phyloP scores from a whole-genome alignment of 2,113 vertebrate genomes.

The Macrotus californicus region DNA sequence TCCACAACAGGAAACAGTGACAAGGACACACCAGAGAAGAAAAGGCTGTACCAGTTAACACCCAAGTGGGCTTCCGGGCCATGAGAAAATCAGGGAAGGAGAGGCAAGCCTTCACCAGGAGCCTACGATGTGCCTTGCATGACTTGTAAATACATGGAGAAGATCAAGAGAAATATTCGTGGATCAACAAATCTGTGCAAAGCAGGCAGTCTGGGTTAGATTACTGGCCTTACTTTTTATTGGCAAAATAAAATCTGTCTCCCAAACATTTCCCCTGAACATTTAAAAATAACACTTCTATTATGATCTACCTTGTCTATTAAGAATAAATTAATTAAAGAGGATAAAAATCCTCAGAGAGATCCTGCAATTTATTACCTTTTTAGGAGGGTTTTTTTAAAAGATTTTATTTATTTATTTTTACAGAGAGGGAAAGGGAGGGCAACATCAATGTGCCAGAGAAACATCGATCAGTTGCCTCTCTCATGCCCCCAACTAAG shows the following conservation, averaged over 20 bases:
- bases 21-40: too few relatives aligned
- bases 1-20: background rate
- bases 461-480: too few relatives aligned
- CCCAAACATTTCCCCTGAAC: background rate
- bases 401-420: too few relatives aligned
- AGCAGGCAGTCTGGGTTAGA: background rate
- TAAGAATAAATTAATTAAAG: conserved; percentile 30
- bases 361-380: background rate
- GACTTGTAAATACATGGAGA: conserved; percentile 8
- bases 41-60: background rate
- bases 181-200: conserved; percentile 12
- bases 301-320: background rate
- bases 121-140: background rate
- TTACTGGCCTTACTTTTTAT: background rate
- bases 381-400: too few relatives aligned
- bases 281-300: conserved; percentile 18
- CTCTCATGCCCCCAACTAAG: too few relatives aligned
- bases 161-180: conserved; percentile 26
- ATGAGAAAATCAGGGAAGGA: background rate
- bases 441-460: too few relatives aligned
- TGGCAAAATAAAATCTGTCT: conserved; percentile 29
- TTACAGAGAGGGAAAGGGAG: too few relatives aligned
- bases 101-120: background rate
- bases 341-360: conserved; percentile 30
- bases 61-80: background rate